These are phyloP conservation scores for Busseola fusca DNA, from an alignment of 2,888 invertebrate genomes.

Conservation along the genomic window DNA sequence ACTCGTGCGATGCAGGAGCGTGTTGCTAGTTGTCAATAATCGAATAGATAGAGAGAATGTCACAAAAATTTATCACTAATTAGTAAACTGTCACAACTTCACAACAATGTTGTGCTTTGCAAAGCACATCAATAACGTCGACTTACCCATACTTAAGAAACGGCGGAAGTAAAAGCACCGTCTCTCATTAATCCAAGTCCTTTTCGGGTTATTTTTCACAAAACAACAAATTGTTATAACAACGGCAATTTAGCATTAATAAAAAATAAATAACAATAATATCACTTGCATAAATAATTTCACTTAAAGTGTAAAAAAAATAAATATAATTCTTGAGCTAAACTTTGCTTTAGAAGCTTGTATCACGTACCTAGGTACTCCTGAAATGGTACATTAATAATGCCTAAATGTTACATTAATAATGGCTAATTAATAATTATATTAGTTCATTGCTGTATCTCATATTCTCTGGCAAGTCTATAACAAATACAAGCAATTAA, in stretches of 20 bases:
- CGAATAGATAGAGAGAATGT: neutral
- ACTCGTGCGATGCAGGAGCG: neutral
- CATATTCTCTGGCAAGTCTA: neutral
- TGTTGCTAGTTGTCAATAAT: neutral
- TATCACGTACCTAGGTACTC: constrained; percentile 6
- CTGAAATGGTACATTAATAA: constrained; percentile 4
- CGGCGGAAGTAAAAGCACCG: neutral
- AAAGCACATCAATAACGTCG: neutral
- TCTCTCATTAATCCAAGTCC: constrained; percentile 10
- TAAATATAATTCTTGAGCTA: constrained; percentile 28
- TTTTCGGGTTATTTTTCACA: neutral
- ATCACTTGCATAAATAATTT: constrained; percentile 28
- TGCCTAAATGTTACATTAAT: neutral
- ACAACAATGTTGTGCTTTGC: neutral
- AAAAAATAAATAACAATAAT: constrained; percentile 27
- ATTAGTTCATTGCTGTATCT: constrained; percentile 9
- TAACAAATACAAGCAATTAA: neutral
- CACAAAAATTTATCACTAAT: neutral
- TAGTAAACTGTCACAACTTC: neutral
- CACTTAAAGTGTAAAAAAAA: constrained; percentile 36
- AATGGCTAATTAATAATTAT: neutral
- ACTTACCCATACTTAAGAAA: neutral
- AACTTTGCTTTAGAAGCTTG: constrained; percentile 26
- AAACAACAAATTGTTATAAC: constrained; percentile 9
- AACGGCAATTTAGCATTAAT: constrained; percentile 11